Percentiles rank a stretch among this genome's conserved stretches.
These are phyloP conservation scores for Carlito syrichta DNA, from an alignment of 2,113 vertebrate species.

Conservation along the genomic window DNA sequence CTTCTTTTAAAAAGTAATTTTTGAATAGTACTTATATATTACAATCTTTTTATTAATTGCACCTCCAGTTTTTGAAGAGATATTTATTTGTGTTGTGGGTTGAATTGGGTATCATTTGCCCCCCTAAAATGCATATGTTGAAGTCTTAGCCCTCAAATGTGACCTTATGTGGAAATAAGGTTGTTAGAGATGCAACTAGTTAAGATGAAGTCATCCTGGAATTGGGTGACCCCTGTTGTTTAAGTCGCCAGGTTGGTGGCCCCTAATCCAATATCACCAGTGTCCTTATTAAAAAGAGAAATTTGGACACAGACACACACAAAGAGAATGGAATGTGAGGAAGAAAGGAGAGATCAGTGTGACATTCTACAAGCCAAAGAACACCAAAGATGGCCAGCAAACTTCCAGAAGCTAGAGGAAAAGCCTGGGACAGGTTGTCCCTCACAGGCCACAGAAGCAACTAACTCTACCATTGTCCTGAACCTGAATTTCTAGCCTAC, in stretches of 20 bases:
- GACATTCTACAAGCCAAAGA: background rate
- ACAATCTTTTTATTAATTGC: background rate
- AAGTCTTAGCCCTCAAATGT: background rate
- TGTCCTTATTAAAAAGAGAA: background rate
- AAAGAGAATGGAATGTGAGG: background rate
- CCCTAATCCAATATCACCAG: background rate
- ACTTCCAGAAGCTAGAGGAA: background rate
- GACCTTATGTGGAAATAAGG: background rate
- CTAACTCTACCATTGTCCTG: background rate
- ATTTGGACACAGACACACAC: background rate
- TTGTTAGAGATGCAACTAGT: background rate
- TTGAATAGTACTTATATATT: background rate
- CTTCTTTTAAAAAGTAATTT: no score
- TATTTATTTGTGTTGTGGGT: background rate
- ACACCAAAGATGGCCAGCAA: background rate
- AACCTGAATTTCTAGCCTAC: background rate
- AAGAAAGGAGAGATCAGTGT: background rate
- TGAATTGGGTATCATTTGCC: background rate
- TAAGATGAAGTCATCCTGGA: background rate
- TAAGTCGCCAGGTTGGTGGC: no score
- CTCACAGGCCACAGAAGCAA: background rate
- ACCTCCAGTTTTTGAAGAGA: background rate
- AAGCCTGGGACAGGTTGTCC: background rate
- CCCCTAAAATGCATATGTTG: background rate
- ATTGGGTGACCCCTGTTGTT: background rate